Conservation (phyloP, 2,888 invertebrate genomes). For the Julus scandinavius region DNA sequence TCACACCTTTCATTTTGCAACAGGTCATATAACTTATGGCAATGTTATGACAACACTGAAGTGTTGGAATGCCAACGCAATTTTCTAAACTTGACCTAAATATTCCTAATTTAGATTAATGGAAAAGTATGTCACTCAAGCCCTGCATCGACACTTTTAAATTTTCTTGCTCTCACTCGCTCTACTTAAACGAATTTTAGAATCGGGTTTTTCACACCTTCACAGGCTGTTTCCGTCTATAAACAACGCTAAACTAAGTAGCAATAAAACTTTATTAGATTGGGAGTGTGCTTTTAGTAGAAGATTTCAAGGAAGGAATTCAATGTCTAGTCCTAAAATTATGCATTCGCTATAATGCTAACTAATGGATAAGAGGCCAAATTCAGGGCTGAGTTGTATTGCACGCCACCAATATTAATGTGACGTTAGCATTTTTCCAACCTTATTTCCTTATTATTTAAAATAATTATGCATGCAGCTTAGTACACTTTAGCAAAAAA, state of each 20-base stretch:
- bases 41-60: background rate
- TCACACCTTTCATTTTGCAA: slow-evolving; percentile 38
- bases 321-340: background rate
- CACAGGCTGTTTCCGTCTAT: background rate
- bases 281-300: background rate
- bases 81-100: slow-evolving; percentile 35
- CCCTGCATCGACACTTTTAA: slow-evolving; percentile 2
- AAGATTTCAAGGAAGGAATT: background rate
- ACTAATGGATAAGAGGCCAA: background rate
- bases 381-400: background rate
- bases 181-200: background rate
- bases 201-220: background rate
- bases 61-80: background rate
- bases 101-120: background rate
- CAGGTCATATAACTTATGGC: slow-evolving; percentile 11
- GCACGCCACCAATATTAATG: background rate
- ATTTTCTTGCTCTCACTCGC: background rate
- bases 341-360: background rate
- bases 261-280: slow-evolving; percentile 30
- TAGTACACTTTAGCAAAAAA: no score
- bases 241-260: background rate
- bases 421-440: background rate
- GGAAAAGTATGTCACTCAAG: background rate
- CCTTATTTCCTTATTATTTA: no score
- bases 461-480: no score